phyloP scores from a whole-genome alignment of 2,888 invertebrate genomes.

The Drosophila subsilvestris region DNA sequence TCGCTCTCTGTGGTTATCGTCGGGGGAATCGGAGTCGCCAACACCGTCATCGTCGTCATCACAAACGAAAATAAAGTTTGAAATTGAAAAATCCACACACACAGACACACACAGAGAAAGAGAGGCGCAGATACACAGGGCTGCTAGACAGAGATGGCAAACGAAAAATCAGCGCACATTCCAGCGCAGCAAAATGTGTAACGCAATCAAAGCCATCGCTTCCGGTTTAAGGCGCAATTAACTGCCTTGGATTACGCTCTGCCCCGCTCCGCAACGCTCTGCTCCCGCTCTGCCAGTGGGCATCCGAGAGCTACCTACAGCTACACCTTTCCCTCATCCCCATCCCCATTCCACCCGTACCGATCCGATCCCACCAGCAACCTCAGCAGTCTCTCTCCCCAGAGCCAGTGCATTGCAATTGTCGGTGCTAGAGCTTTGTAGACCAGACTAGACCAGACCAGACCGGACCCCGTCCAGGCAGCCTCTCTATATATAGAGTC shows the following conservation, averaged over 20 bases:
- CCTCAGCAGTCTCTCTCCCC: too few species aligned
- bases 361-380: not conserved
- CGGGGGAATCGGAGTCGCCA: conserved; percentile 44
- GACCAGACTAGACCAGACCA: conserved; percentile 25
- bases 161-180: conserved; percentile 75
- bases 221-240: conserved; percentile 80
- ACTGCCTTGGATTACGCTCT: conserved; percentile 75
- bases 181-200: conserved; percentile 75
- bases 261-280: not conserved
- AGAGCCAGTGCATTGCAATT: conserved; percentile 43
- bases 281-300: conserved; percentile 22
- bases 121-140: not conserved
- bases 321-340: not conserved
- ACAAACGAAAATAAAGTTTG: conserved; percentile 42
- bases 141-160: too few species aligned
- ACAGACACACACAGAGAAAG: not conserved
- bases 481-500: conserved; percentile 55
- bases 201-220: conserved; percentile 80
- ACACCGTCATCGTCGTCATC: conserved; percentile 40
- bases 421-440: conserved; percentile 40
- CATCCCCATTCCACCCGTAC: not conserved
- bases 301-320: conserved; percentile 1
- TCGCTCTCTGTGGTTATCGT: conserved; percentile 50
- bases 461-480: conserved; percentile 20
- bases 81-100: conserved; percentile 44